A percentile compares a stretch with the other conserved stretches of the same genome.
These are phyloP conservation scores for Casuarius casuarius DNA, from an alignment of 2,113 vertebrate genomes.

Conservation along the genomic window DNA sequence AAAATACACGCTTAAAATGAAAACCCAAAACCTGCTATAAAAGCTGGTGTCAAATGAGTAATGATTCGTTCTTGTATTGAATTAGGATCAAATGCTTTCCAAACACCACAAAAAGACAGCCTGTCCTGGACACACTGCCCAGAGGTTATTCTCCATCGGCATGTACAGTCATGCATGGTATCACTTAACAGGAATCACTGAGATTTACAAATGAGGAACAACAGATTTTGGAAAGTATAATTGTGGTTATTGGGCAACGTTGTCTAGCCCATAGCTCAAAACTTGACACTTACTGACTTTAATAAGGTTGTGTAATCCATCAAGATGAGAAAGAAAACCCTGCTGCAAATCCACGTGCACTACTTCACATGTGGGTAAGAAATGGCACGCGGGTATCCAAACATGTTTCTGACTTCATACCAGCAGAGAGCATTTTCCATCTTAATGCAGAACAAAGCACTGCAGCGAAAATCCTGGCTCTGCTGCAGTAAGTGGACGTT, in stretches of 20 bases:
- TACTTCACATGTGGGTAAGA: conserved; percentile 25
- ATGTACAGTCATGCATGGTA: neutral
- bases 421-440: conserved; percentile 4
- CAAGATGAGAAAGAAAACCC: neutral
- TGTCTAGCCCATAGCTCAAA: conserved; percentile 72
- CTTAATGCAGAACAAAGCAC: neutral
- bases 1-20: fast-evolving
- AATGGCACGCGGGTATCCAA: conserved; percentile 21
- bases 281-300: conserved; percentile 71
- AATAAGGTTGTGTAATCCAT: conserved; percentile 61
- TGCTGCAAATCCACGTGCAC: neutral
- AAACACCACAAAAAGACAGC: neutral
- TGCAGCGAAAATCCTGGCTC: neutral
- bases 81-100: neutral
- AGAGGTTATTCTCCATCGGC: neutral
- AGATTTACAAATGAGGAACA: conserved; percentile 73
- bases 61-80: neutral
- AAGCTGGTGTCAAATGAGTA: neutral
- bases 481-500: neutral
- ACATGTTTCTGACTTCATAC: conserved; percentile 35
- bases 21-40: neutral
- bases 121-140: neutral
- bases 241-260: conserved; percentile 74
- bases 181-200: conserved; percentile 60
- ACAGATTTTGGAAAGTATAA: conserved; percentile 64